phyloP scores from a whole-genome alignment of 1,140 invertebrate species.

The Macrosteles quadrilineatus region DNA sequence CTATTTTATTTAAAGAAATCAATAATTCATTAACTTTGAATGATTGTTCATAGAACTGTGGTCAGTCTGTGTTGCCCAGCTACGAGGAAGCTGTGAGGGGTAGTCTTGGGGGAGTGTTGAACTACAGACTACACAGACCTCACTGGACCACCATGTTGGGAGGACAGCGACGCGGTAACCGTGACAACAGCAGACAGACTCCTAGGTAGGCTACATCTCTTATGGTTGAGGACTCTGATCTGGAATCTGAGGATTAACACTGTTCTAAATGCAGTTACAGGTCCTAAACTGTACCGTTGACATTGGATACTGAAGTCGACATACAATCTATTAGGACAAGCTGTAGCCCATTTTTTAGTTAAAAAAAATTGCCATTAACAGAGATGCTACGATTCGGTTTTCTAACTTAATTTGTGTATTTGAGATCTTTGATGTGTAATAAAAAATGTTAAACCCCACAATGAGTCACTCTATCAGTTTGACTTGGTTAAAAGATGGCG shows the following conservation, averaged over 20 bases:
- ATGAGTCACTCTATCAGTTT: too few relatives aligned
- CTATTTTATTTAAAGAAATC: too few relatives aligned
- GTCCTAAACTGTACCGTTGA: neutral
- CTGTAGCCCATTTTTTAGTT: too few relatives aligned
- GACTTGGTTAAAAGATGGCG: too few relatives aligned
- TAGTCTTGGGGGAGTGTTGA: slow-evolving; percentile 36
- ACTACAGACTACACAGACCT: slow-evolving; percentile 44
- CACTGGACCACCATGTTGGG: slow-evolving; percentile 46
- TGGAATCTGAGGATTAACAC: neutral
- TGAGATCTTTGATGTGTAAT: too few relatives aligned
- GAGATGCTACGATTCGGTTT: too few relatives aligned
- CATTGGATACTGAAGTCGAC: too few relatives aligned
- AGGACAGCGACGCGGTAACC: neutral
- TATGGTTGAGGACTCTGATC: slow-evolving; percentile 43
- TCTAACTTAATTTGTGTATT: too few relatives aligned
- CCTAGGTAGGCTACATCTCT: slow-evolving; percentile 50
- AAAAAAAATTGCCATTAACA: too few relatives aligned
- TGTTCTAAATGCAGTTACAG: slow-evolving; percentile 33
- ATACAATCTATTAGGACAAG: too few relatives aligned
- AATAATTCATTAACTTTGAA: too few relatives aligned
- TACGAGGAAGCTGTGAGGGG: slow-evolving; percentile 52
- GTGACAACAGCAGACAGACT: slow-evolving; percentile 43
- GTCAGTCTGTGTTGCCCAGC: slow-evolving; percentile 49
- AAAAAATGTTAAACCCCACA: too few relatives aligned
- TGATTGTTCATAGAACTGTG: slow-evolving; percentile 21